A percentile compares a stretch with the other conserved stretches of the same genome.
These are phyloP conservation scores for Pomatorhinus ruficollis DNA, from an alignment of 2,113 vertebrate genomes.

Conservation along the genomic window DNA sequence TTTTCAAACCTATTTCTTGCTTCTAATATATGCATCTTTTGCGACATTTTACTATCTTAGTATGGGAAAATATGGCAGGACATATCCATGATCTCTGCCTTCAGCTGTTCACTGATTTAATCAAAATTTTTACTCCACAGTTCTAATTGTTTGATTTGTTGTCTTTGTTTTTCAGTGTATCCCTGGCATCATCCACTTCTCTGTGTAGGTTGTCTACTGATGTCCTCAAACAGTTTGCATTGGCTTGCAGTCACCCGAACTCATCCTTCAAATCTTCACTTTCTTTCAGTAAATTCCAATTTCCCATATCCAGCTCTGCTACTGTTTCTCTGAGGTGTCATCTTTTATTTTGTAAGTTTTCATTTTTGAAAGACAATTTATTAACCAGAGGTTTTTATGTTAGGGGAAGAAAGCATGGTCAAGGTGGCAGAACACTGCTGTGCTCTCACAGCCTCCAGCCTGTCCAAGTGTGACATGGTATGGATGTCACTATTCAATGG, in stretches of 20 bases:
- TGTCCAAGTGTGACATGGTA: neutral
- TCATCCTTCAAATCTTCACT: neutral
- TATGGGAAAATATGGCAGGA: neutral
- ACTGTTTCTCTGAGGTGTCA: neutral
- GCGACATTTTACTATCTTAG: neutral
- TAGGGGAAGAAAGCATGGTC: neutral
- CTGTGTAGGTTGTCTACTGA: neutral
- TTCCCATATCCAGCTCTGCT: neutral
- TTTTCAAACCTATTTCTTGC: neutral
- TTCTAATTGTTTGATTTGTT: neutral
- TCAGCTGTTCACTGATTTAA: neutral
- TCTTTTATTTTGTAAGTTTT: neutral
- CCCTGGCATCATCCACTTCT: neutral
- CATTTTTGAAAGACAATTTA: neutral
- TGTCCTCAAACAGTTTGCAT: neutral
- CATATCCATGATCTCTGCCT: neutral
- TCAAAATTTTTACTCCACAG: neutral
- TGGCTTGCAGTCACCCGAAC: neutral
- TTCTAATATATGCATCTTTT: neutral
- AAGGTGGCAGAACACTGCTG: neutral
- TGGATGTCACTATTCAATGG: neutral
- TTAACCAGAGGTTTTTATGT: neutral
- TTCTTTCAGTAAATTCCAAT: neutral
- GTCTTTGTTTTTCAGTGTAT: neutral
- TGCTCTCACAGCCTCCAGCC: neutral